Evolutionary conservation across 2,113 vertebrate species (phyloP), one percentile per base, ranked within the genome.

Genomic region (Hystrix brachyura): DNA sequence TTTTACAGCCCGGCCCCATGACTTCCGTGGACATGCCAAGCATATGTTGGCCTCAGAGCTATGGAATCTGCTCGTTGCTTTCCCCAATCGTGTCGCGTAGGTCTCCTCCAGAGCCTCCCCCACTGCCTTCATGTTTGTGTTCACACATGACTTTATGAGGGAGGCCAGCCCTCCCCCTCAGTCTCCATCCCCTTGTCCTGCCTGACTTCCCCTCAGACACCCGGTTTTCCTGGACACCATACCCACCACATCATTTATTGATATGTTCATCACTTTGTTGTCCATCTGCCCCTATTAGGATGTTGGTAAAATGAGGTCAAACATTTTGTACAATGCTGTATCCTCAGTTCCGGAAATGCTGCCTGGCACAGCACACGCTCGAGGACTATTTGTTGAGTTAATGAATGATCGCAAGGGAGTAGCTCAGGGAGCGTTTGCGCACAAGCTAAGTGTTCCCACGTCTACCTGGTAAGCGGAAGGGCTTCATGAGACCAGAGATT

Each of bases 261-360:
- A 14, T 17, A 4, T 25, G 15, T 34, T 85, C 64, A 79, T 53
- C 48, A 21, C 3, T 71, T 79, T 72, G 23, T 27, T 32, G 23
- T 59, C 72, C 53, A 60, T 15, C 78, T 92, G 23, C 7, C 17
- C 7, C 53, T 29, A 5, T 43, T 60, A 55, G 27, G 88, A 82
- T 46, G 0, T 55, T n/a, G 90, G 32, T 3, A 48, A 32, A 48
- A 25, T 7, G 27, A 83, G 55, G 15, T 23, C 29, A 57, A 46
- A 23, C 0, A 0, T 57, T 25, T 23, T 15, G 17, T 43, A 2
- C 38, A 32, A 32, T 34, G 13, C 81, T 43, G 0, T 14, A 32
- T 23, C 48, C 53, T 38, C n/a, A 21, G 53, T 38, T 14, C 18
- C 38, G 46, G 27, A 60, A 62, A 69, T 10, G 17, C 9, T 38